Conservation (phyloP, 2,888 invertebrate genomes). For the Papilio elwesi region DNA sequence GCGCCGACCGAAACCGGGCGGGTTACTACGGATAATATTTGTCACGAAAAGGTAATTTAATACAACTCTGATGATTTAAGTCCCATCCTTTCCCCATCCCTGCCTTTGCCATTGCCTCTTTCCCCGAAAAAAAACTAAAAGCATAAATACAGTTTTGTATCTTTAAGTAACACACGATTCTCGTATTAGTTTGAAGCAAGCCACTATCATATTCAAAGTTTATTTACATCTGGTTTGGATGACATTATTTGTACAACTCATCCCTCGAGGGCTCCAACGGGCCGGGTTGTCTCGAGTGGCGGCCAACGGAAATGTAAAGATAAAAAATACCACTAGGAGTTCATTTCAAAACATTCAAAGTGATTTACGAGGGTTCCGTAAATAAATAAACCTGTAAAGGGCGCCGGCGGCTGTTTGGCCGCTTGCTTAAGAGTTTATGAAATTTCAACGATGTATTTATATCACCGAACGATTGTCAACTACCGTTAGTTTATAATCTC, state of each 20-base stretch:
- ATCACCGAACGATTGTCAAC: neutral
- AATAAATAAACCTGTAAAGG: slow-evolving; percentile 44
- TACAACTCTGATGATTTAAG: too few relatives aligned
- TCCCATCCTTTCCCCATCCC: too few relatives aligned
- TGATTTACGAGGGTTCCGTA: slow-evolving; percentile 46
- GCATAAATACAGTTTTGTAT: neutral
- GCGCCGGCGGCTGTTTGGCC: slow-evolving; percentile 1
- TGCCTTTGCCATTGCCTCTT: too few relatives aligned
- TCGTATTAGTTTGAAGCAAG: neutral
- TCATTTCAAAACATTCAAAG: slow-evolving; percentile 37
- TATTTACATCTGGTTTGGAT: slow-evolving; percentile 1
- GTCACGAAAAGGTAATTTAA: too few relatives aligned
- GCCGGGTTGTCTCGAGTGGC: slow-evolving; percentile 38
- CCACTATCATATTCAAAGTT: neutral
- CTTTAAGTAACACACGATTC: neutral
- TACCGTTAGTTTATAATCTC: too few relatives aligned
- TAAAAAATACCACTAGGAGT: slow-evolving; percentile 45
- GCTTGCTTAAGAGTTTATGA: slow-evolving; percentile 7
- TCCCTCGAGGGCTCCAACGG: slow-evolving; percentile 36
- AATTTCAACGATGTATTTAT: neutral
- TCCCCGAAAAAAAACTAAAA: too few relatives aligned
- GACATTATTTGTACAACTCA: slow-evolving; percentile 44
- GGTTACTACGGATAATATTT: too few relatives aligned
- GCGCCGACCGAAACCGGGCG: too few relatives aligned
- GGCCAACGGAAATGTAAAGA: slow-evolving; percentile 46